These are phyloP conservation scores for Brachionus manjavacas DNA, from an alignment of 1,140 invertebrate genomes.

Conservation along the genomic window DNA sequence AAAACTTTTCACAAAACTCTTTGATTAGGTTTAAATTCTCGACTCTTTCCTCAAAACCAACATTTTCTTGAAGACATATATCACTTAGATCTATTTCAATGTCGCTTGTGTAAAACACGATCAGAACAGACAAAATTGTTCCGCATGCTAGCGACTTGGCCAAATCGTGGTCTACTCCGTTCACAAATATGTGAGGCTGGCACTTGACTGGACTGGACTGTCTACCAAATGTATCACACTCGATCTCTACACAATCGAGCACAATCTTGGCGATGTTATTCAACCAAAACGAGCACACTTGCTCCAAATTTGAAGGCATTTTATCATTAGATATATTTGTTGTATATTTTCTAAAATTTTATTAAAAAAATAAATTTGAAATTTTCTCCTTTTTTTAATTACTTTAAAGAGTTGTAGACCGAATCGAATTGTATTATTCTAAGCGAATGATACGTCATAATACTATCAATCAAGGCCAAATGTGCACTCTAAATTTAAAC, in stretches of 20 bases:
- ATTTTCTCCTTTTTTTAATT: background rate
- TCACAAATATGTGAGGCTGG: constrained; percentile 15
- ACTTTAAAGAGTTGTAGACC: constrained; percentile 17
- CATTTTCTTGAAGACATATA: constrained; percentile 31
- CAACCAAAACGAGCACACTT: background rate
- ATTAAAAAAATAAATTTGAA: background rate
- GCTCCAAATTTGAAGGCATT: background rate
- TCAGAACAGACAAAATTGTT: background rate
- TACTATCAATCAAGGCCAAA: constrained; percentile 19
- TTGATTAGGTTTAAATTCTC: constrained; percentile 39
- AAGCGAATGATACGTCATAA: constrained; percentile 1
- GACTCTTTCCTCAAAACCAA: constrained; percentile 39
- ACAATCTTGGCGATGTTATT: constrained; percentile 10
- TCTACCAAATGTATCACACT: background rate
- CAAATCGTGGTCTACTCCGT: background rate
- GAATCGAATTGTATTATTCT: constrained; percentile 10
- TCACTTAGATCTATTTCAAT: constrained; percentile 15
- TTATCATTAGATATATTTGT: background rate
- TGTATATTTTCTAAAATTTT: constrained; percentile 1
- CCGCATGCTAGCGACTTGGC: background rate
- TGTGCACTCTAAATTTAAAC: constrained; percentile 9
- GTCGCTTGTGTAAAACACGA: constrained; percentile 32
- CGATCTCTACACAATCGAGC: background rate
- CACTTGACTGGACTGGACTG: constrained; percentile 8
- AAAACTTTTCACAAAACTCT: constrained; percentile 35